Conservation (phyloP, 2,797 vertebrate species). For the Moxostoma hubbsi region DNA sequence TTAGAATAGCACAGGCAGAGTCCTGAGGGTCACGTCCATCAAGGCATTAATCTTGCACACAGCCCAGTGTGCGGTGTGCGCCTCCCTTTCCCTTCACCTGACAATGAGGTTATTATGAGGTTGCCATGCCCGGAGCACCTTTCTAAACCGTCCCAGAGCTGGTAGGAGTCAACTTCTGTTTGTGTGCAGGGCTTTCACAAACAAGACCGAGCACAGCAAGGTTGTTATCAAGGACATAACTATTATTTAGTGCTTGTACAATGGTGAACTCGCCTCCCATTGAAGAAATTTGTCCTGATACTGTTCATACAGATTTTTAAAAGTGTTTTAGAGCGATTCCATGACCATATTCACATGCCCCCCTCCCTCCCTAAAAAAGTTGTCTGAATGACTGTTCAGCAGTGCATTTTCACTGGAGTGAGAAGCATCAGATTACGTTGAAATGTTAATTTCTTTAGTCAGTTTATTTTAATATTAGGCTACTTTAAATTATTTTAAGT, state of each 20-base stretch:
- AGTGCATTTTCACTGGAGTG: no score
- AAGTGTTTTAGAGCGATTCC: neutral
- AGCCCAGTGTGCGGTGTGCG: slow-evolving; percentile 11
- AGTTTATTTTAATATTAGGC: no score
- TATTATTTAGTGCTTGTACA: slow-evolving; percentile 25
- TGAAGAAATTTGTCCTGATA: neutral
- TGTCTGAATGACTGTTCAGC: no score
- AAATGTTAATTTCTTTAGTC: no score
- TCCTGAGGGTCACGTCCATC: slow-evolving; percentile 68
- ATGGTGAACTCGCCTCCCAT: neutral
- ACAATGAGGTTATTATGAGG: slow-evolving; percentile 54
- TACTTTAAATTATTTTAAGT: no score
- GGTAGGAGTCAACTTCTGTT: slow-evolving; percentile 41
- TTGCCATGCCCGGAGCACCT: slow-evolving; percentile 46
- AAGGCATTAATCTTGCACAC: slow-evolving; percentile 49
- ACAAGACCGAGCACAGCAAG: slow-evolving; percentile 39
- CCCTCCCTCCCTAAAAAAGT: no score
- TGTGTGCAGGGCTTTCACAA: slow-evolving; percentile 41
- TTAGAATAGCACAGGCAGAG: slow-evolving; percentile 76
- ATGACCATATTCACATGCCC: no score
- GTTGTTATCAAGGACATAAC: slow-evolving; percentile 36
- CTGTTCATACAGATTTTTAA: neutral
- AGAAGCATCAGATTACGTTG: no score
- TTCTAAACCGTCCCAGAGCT: slow-evolving; percentile 41
- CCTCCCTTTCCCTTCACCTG: slow-evolving; percentile 51